A percentile compares a stretch with the other conserved stretches of the same genome.
These are phyloP conservation scores for Mesodorylaimus sp. DNA, from an alignment of 2,888 invertebrate species.

Conservation along the genomic window DNA sequence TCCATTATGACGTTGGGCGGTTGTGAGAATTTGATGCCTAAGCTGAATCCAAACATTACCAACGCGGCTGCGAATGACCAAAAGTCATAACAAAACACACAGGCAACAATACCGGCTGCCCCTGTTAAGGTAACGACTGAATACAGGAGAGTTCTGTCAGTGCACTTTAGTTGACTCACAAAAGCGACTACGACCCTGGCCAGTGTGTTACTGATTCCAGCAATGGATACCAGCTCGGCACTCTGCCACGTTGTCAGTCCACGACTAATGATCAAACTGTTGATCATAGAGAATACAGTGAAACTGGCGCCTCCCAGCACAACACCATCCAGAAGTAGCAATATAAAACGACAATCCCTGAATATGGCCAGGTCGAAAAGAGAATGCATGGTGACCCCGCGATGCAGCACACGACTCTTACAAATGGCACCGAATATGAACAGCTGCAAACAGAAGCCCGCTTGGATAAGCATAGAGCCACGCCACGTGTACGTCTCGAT, in stretches of 20 bases:
- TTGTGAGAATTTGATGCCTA: not conserved
- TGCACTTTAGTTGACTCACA: not conserved
- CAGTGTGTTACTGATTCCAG: constrained; percentile 7
- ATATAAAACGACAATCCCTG: not conserved
- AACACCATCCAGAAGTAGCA: constrained; percentile 1
- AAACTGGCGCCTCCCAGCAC: constrained; percentile 2
- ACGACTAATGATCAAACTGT: not conserved
- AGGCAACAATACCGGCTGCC: not conserved
- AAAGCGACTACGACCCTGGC: constrained; percentile 4
- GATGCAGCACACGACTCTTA: no score
- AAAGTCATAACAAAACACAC: not conserved
- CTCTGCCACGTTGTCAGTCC: constrained; percentile 6
- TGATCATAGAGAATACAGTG: constrained; percentile 9
- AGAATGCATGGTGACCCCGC: no score
- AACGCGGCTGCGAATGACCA: not conserved
- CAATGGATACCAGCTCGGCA: constrained; percentile 6
- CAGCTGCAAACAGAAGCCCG: not conserved
- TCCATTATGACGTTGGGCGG: not conserved
- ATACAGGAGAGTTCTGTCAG: not conserved
- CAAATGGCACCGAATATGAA: not conserved
- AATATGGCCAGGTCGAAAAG: no score
- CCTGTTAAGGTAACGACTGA: no score
- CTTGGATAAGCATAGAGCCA: constrained; percentile 28
- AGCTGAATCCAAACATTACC: not conserved
- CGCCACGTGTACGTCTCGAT: constrained; percentile 29